Conservation (phyloP, 2,113 vertebrate genomes). For the Grus americana region DNA sequence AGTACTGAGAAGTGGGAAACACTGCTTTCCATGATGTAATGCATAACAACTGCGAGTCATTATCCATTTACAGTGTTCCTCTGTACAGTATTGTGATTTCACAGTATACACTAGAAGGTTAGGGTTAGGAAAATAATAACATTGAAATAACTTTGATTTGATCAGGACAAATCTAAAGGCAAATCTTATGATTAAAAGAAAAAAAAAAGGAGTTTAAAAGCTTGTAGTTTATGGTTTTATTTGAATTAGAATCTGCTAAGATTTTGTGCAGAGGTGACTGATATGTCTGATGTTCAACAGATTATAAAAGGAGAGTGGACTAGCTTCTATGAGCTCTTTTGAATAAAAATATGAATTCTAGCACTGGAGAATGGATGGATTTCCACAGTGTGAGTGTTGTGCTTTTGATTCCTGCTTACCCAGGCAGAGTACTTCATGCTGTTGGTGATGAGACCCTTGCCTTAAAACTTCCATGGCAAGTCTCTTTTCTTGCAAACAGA, state of each 20-base stretch:
- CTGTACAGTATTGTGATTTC: slow-evolving; percentile 14
- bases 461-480: not conserved
- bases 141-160: slow-evolving; percentile 20
- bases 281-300: not conserved
- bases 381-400: not conserved
- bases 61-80: slow-evolving; percentile 6
- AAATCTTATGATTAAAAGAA: not conserved
- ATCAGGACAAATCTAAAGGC: not conserved
- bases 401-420: not conserved
- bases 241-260: slow-evolving; percentile 10
- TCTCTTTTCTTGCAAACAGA: not conserved
- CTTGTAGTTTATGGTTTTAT: not conserved
- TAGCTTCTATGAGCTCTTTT: not conserved
- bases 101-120: not conserved
- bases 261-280: slow-evolving; percentile 4
- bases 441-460: not conserved
- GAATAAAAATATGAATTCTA: not conserved
- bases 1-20: not conserved
- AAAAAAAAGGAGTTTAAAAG: not conserved
- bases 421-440: not conserved
- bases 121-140: slow-evolving; percentile 39
- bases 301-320: not conserved
- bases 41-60: not conserved
- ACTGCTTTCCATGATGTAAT: slow-evolving; percentile 23
- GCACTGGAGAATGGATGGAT: not conserved